These are phyloP conservation scores for Heterodera schachtii DNA, from an alignment of 1,140 invertebrate species.

Conservation along the genomic window DNA sequence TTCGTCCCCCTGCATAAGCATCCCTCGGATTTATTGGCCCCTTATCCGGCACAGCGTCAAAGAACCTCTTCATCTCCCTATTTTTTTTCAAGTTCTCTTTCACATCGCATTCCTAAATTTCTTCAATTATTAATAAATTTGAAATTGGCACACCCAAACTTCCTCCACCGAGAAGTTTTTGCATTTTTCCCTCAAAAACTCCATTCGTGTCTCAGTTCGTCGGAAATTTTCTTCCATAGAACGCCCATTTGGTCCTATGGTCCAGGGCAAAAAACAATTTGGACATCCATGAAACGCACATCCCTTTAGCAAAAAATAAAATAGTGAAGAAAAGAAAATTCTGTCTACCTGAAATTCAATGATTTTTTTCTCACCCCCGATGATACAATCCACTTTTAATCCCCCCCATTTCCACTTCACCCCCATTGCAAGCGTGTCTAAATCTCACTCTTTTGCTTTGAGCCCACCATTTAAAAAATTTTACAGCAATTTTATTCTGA, in stretches of 20 bases:
- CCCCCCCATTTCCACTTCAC: background rate
- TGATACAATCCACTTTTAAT: background rate
- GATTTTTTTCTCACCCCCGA: background rate
- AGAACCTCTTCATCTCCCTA: constrained; percentile 15
- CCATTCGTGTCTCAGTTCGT: background rate
- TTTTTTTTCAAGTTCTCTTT: background rate
- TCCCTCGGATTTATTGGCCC: background rate
- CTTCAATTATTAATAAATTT: too few relatives aligned
- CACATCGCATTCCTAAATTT: constrained; percentile 8
- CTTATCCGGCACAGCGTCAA: background rate
- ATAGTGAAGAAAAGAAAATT: too few relatives aligned
- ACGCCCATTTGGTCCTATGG: background rate
- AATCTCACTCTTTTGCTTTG: background rate
- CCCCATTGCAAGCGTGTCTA: background rate
- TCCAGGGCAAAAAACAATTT: background rate
- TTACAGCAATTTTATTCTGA: background rate
- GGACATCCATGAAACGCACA: constrained; percentile 13
- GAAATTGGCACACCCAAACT: background rate
- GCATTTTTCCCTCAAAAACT: background rate
- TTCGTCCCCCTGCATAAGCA: background rate
- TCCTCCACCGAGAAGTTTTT: background rate
- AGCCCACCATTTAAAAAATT: constrained; percentile 6
- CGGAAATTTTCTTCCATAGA: background rate
- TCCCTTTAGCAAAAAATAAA: background rate
- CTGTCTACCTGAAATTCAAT: background rate